Evolutionary conservation across 1,140 invertebrate species (phyloP).

Genomic region (Drosophila paulistorum): DNA sequence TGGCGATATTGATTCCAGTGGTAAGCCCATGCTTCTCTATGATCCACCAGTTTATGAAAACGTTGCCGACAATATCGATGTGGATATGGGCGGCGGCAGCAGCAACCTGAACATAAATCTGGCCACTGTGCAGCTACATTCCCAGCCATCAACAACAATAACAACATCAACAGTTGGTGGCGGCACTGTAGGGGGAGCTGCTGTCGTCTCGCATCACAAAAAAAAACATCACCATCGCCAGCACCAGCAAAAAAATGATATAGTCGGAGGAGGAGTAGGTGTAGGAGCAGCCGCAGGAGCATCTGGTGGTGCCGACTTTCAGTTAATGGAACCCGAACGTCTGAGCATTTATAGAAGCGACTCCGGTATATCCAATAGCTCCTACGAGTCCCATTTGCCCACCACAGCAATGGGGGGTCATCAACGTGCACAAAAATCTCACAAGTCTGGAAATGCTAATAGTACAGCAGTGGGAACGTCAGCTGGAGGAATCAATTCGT

Average conservation of each 20-base stretch:
- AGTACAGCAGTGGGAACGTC: slow-evolving; percentile 15
- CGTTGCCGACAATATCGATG: slow-evolving; percentile 52
- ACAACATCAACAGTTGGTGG: too few species aligned
- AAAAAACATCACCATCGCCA: slow-evolving; percentile 78
- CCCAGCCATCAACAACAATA: slow-evolving; percentile 38
- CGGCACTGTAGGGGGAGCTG: slow-evolving; percentile 19
- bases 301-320: slow-evolving; percentile 44
- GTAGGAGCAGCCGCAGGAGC: slow-evolving; percentile 12
- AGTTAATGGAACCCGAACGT: slow-evolving; percentile 74
- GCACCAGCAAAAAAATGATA: slow-evolving; percentile 76
- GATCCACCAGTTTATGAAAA: slow-evolving; percentile 83
- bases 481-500: slow-evolving; percentile 11
- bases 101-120: slow-evolving; percentile 34
- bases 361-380: slow-evolving; percentile 82
- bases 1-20: slow-evolving; percentile 70
- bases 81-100: slow-evolving; percentile 34
- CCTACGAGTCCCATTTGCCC: slow-evolving; percentile 72
- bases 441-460: slow-evolving; percentile 21
- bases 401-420: slow-evolving; percentile 2
- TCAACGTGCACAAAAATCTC: slow-evolving; percentile 20
- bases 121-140: slow-evolving; percentile 65
- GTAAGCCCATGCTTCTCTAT: slow-evolving; percentile 58
- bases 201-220: slow-evolving; percentile 53
- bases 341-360: slow-evolving; percentile 81
- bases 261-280: slow-evolving; percentile 23